Evolutionary conservation across 2,797 vertebrate genomes (phyloP).

Genomic region (Semaprochilodus insignis): DNA sequence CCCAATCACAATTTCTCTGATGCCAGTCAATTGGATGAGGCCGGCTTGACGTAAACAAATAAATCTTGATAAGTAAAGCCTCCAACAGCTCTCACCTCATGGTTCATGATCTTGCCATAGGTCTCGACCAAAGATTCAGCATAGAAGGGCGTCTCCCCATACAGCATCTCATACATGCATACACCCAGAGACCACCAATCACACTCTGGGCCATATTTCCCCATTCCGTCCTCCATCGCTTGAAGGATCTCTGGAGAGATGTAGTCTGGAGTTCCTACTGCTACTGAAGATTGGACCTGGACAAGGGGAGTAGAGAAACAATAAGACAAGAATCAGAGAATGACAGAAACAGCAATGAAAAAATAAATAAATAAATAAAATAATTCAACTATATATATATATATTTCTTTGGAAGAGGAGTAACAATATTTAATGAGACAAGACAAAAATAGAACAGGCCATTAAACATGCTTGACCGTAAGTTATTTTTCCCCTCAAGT

Average conservation of each 20-base stretch:
- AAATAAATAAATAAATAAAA: neutral
- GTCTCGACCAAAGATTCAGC: constrained; percentile 96
- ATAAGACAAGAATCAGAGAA: neutral
- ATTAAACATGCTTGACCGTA: neutral
- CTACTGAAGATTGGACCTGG: constrained; percentile 96
- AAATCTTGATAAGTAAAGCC: neutral
- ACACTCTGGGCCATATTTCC: constrained; percentile 94
- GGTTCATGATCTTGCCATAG: constrained; percentile 99
- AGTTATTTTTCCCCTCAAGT: neutral
- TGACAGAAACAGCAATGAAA: neutral
- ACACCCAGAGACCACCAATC: constrained; percentile 99
- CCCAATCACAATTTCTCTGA: too few relatives aligned
- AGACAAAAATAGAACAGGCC: neutral
- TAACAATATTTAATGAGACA: neutral
- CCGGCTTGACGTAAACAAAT: too few relatives aligned
- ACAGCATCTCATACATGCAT: constrained; percentile 98
- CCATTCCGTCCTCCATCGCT: constrained; percentile 98
- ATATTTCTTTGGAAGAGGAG: too few relatives aligned
- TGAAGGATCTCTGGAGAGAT: constrained; percentile 98
- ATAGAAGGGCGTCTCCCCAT: constrained; percentile 96
- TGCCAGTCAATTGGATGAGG: too few relatives aligned
- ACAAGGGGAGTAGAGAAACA: neutral
- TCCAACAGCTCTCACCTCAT: constrained; percentile 81
- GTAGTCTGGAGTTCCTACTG: constrained; percentile 97
- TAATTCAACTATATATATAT: too few relatives aligned